phyloP scores from a whole-genome alignment of 2,888 invertebrate genomes.

The Lycaena phlaeas region DNA sequence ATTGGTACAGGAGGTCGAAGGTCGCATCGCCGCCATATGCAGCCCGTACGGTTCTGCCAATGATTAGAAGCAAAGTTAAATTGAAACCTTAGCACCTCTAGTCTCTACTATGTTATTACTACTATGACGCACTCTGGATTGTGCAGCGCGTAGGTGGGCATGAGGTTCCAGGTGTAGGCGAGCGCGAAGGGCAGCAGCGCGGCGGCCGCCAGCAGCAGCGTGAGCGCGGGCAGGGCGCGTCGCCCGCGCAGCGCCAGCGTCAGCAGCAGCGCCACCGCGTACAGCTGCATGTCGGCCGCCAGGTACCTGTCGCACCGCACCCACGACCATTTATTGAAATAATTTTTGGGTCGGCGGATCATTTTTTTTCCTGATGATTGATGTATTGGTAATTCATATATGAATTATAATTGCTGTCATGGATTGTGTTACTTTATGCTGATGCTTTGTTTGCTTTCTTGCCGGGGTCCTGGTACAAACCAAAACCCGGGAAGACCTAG shows the following conservation, averaged over 20 bases:
- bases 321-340: too few relatives aligned
- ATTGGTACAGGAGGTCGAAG: conserved; percentile 61
- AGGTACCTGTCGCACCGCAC: conserved; percentile 46
- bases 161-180: conserved; percentile 44
- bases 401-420: too few relatives aligned
- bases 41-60: conserved; percentile 38
- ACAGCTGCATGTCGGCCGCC: conserved; percentile 63
- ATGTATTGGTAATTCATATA: too few relatives aligned
- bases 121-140: conserved; percentile 60
- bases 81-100: too few relatives aligned
- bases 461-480: too few relatives aligned
- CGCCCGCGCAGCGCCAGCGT: conserved; percentile 41
- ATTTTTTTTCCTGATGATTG: too few relatives aligned
- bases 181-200: conserved; percentile 30
- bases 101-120: too few relatives aligned
- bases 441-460: too few relatives aligned
- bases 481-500: too few relatives aligned
- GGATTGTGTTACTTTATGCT: too few relatives aligned
- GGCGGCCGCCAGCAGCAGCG: conserved; percentile 29
- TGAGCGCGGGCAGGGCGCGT: conserved; percentile 33
- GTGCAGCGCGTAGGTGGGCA: conserved; percentile 52
- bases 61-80: not conserved
- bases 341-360: too few relatives aligned
- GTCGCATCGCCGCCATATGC: conserved; percentile 41
- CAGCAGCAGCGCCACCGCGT: conserved; percentile 38